Evolutionary conservation across 1,140 invertebrate species (phyloP).

Genomic region (Linepithema humile): DNA sequence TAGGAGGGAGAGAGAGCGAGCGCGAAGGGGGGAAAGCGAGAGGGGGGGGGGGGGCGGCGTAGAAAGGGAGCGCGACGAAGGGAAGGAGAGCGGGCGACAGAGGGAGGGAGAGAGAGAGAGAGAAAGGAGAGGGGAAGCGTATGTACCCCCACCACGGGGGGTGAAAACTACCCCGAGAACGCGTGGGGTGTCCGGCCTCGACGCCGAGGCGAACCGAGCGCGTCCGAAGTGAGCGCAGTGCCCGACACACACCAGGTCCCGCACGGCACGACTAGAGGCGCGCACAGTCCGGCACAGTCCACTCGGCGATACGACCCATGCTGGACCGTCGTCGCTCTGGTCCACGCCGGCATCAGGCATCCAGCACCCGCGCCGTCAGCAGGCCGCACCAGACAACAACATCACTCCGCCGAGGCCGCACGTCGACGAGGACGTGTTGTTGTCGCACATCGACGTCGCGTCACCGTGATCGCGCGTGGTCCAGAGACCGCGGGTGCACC

Average conservation of each 20-base stretch:
- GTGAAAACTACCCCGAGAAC: slow-evolving; percentile 83
- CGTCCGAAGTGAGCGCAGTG: slow-evolving; percentile 83
- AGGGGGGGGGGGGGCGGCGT: neutral
- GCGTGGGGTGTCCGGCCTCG: slow-evolving; percentile 82
- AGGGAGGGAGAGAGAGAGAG: slow-evolving; percentile 8
- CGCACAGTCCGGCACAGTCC: slow-evolving; percentile 84
- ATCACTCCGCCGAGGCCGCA: slow-evolving; percentile 3
- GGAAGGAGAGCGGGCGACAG: slow-evolving; percentile 28
- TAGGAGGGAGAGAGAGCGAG: slow-evolving; percentile 35
- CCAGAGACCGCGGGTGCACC: slow-evolving; percentile 40
- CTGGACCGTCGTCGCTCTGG: slow-evolving; percentile 83
- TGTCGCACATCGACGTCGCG: slow-evolving; percentile 13
- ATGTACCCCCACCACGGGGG: slow-evolving; percentile 80
- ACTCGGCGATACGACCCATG: slow-evolving; percentile 84
- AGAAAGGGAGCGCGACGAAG: slow-evolving; percentile 31
- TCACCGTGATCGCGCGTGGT: slow-evolving; percentile 17
- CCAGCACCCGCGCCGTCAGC: slow-evolving; percentile 67
- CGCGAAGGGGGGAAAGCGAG: slow-evolving; percentile 10
- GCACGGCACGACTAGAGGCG: slow-evolving; percentile 81
- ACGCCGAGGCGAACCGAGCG: slow-evolving; percentile 79
- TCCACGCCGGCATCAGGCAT: slow-evolving; percentile 78
- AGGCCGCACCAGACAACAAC: slow-evolving; percentile 50
- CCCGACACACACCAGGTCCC: slow-evolving; percentile 80
- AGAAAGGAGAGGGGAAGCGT: slow-evolving; percentile 35
- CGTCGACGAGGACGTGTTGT: slow-evolving; percentile 42